A percentile compares a stretch with the other conserved stretches of the same genome.
Evolutionary conservation across 2,113 vertebrate species (phyloP).

Genomic region (Ariopsis seemanni): DNA sequence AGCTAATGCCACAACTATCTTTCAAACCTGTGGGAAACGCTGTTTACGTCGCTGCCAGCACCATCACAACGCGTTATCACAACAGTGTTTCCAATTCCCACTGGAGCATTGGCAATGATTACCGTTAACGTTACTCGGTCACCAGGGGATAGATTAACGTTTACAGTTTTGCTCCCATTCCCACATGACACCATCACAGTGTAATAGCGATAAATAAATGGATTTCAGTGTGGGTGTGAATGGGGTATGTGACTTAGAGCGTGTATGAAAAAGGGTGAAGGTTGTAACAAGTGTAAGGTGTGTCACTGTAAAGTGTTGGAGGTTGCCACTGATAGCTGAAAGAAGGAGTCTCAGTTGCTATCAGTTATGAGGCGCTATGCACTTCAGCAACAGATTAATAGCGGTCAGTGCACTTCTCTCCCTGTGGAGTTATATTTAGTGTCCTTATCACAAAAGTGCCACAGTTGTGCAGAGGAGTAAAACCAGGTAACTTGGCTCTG

Average conservation of each 20-base stretch:
- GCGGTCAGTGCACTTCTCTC: conserved; percentile 55
- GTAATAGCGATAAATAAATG: no score
- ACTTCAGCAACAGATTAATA: conserved; percentile 51
- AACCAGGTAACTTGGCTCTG: conserved; percentile 43
- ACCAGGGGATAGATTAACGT: no score
- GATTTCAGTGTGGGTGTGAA: no score
- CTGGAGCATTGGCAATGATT: no score
- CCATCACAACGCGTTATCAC: no score
- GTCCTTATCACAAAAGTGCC: conserved; percentile 59
- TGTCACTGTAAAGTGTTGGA: background rate
- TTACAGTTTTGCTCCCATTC: no score
- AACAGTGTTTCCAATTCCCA: no score
- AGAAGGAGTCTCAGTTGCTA: conserved; percentile 48
- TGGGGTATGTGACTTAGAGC: background rate
- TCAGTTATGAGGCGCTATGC: conserved; percentile 3
- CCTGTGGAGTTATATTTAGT: conserved; percentile 64
- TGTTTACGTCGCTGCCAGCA: no score
- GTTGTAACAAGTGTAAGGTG: background rate
- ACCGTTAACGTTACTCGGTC: no score
- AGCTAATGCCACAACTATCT: no score
- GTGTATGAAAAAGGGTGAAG: background rate
- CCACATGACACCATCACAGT: no score
- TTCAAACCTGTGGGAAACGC: no score
- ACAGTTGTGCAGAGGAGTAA: conserved; percentile 53
- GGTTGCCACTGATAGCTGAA: conserved; percentile 26